phyloP scores from a whole-genome alignment of 2,797 vertebrate genomes.

The Leptodactylus fallax region DNA sequence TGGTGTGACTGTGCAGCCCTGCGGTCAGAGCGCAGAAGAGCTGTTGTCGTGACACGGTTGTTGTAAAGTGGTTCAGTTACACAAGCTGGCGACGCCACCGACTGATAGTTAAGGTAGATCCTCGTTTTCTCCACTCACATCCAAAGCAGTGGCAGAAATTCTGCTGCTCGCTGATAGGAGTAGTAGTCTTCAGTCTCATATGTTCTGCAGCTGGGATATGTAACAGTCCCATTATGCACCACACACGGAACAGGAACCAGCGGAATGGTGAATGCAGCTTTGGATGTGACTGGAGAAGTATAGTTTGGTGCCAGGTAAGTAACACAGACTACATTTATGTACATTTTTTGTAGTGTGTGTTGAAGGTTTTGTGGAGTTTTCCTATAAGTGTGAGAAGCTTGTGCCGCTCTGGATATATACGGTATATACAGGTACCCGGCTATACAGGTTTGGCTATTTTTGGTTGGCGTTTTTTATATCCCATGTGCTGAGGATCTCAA shows the following conservation, averaged over 20 bases:
- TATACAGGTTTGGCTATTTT: not conserved
- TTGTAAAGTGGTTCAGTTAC: not conserved
- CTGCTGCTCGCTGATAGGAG: not conserved
- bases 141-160: not conserved
- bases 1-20: slow-evolving; percentile 9
- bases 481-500: not conserved
- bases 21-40: slow-evolving; percentile 17
- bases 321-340: too few relatives aligned
- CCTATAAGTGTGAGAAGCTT: too few relatives aligned
- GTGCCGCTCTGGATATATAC: not conserved
- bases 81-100: not conserved
- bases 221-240: too few relatives aligned
- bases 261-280: too few relatives aligned
- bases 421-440: not conserved
- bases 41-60: not conserved
- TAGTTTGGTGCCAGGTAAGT: too few relatives aligned
- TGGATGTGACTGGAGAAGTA: too few relatives aligned
- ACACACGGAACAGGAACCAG: too few relatives aligned
- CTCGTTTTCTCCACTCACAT: not conserved
- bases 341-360: too few relatives aligned
- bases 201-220: too few relatives aligned
- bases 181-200: too few relatives aligned
- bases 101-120: too few relatives aligned
- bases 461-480: not conserved
- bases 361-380: too few relatives aligned